Percentiles rank a stretch among this genome's conserved stretches.
Evolutionary conservation across 2,113 vertebrate species (phyloP).

Genomic region (Fulica atra): DNA sequence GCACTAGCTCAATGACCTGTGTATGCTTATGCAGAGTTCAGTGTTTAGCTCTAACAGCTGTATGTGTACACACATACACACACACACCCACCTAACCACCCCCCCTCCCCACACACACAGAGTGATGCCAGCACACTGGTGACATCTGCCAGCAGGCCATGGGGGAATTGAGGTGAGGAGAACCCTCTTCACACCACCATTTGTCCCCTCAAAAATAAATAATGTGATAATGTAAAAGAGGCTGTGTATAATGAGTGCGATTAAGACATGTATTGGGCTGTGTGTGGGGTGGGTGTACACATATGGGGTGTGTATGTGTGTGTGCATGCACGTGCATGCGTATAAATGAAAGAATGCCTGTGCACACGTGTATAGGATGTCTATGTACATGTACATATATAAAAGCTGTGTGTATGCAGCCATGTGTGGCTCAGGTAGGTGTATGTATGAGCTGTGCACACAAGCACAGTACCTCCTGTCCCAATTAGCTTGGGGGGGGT

Average conservation of each 20-base stretch:
- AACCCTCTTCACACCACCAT: neutral
- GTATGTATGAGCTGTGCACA: too few relatives aligned
- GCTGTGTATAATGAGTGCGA: neutral
- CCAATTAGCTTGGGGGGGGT: too few relatives aligned
- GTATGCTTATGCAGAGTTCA: too few relatives aligned
- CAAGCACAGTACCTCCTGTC: neutral
- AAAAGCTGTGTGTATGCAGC: rapidly evolving
- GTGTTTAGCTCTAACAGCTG: neutral
- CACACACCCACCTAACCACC: too few relatives aligned
- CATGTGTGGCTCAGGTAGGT: too few relatives aligned
- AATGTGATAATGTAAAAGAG: neutral
- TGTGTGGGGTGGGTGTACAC: neutral
- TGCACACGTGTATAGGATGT: neutral
- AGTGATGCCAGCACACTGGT: neutral
- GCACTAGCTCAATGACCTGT: neutral
- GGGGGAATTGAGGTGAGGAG: neutral
- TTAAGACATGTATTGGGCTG: rapidly evolving
- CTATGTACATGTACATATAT: rapidly evolving
- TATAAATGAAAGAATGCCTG: neutral
- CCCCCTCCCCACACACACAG: too few relatives aligned
- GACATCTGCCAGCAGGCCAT: rapidly evolving
- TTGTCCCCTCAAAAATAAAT: neutral
- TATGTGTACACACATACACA: too few relatives aligned
- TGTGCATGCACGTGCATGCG: neutral
- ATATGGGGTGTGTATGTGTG: neutral